Conservation (phyloP, 2,888 invertebrate species). For the Sarcophaga rosellei region DNA sequence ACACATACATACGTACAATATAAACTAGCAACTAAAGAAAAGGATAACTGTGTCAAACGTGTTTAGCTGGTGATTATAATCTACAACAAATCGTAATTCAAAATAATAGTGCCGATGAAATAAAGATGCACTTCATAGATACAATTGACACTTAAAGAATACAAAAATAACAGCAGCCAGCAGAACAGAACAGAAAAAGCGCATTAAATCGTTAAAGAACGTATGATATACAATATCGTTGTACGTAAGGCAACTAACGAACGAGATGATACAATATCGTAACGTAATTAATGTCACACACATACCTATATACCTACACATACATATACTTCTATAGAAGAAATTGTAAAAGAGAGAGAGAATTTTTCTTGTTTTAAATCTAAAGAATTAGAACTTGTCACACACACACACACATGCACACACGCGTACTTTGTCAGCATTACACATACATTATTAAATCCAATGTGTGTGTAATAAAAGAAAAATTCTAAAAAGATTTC, state of each 20-base stretch:
- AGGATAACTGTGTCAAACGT: slow-evolving; percentile 66
- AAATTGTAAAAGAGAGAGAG: not conserved
- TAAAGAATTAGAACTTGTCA: not conserved
- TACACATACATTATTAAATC: too few species aligned
- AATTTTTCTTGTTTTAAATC: not conserved
- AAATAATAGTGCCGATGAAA: slow-evolving; percentile 43
- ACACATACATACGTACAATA: not conserved
- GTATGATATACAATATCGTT: not conserved
- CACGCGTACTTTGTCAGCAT: too few species aligned
- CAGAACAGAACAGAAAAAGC: not conserved
- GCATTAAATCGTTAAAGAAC: slow-evolving; percentile 8
- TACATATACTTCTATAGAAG: not conserved
- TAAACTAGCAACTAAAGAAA: slow-evolving; percentile 16
- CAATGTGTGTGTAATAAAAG: not conserved
- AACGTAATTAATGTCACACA: slow-evolving; percentile 8
- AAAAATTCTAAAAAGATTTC: not conserved
- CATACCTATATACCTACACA: not conserved
- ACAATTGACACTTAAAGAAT: slow-evolving; percentile 51
- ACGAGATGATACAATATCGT: not conserved
- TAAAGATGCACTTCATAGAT: slow-evolving; percentile 43
- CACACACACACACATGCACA: not conserved
- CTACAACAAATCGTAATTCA: slow-evolving; percentile 24
- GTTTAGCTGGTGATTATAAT: slow-evolving; percentile 60
- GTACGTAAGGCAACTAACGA: not conserved
- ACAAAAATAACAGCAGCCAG: not conserved